Base-by-base conservation (phyloP, 1,140 invertebrate species). In the Gonatopus flavifemur region DNA sequence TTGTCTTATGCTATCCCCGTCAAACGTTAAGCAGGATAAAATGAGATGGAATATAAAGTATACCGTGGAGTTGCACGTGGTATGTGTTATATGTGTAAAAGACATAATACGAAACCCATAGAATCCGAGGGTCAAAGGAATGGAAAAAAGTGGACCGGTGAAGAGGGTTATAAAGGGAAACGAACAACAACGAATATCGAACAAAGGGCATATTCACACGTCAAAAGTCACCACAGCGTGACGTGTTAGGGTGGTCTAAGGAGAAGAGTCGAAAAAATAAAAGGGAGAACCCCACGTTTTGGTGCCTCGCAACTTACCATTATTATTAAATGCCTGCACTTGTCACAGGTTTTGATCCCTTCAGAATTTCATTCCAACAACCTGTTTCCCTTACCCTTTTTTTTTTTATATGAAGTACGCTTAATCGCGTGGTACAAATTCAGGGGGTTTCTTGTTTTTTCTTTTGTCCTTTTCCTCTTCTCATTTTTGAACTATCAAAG, bases 141-240 rank as follows among this genome's bases (percentile, higher is more conserved):
- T 32, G 44, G 40, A 37, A 21, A 47, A 41, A 37, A 20, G 36
- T 40, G 32, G 15, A 3, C 39, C 10, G 25, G 30, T 16, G 21
- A 18, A 15, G 42, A 39, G 41, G 24, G 21, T 32, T 20, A 36
- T 20, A 28, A 13, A 21, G 35, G 25, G n/a, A 38, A 32, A 20
- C 30, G 18, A 30, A 22, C 18, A 36, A 31, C n/a, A 43, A 15
- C 19, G 35, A 33, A 21, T 39, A n/a, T 16, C 35, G 60, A 64
- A 68, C 66, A 68, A 68, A 68, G 62, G 66, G 59, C 51, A 57
- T 64, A 68, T 68, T 68, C 66, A 67, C 64, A 62, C 60, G 59
- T 67, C 64, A 66, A 48, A 63, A 66, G 64, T 68, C 64, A 62
- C 62, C 55, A 55, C 40, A 55, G 55, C 62, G 62, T 64, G 55